Conservation (phyloP, 1,140 invertebrate species). For the Drosophila carrolli region DNA sequence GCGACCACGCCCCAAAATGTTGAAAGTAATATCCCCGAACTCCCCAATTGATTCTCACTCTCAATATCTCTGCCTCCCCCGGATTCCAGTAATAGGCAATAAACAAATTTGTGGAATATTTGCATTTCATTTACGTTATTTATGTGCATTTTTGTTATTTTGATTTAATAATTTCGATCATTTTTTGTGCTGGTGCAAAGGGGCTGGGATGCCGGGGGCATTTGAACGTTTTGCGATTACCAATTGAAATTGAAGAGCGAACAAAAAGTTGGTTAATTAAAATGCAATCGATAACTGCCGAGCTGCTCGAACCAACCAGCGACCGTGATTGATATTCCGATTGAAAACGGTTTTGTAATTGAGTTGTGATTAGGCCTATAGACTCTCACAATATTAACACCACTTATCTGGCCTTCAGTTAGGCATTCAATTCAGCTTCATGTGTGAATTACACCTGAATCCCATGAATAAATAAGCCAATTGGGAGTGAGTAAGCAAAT, state of each 20-base stretch:
- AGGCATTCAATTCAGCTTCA: slow-evolving; percentile 5
- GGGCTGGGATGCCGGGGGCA: slow-evolving; percentile 8
- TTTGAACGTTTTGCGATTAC: slow-evolving; percentile 33
- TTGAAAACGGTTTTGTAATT: slow-evolving; percentile 26
- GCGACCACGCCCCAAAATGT: slow-evolving; percentile 48
- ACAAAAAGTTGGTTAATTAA: slow-evolving; percentile 76
- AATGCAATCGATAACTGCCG: slow-evolving; percentile 67
- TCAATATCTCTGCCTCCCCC: slow-evolving; percentile 10
- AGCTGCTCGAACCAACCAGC: slow-evolving; percentile 39
- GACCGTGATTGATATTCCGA: slow-evolving; percentile 36
- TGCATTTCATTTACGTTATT: slow-evolving; percentile 72
- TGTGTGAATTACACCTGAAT: slow-evolving; percentile 12
- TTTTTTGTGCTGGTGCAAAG: slow-evolving; percentile 38
- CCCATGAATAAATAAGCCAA: slow-evolving; percentile 35
- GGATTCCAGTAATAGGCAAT: slow-evolving; percentile 65
- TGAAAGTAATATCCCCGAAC: slow-evolving; percentile 57
- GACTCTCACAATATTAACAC: slow-evolving; percentile 2
- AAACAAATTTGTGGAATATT: slow-evolving; percentile 67
- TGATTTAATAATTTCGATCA: slow-evolving; percentile 59
- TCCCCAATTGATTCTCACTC: slow-evolving; percentile 41
- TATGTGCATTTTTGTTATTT: slow-evolving; percentile 62
- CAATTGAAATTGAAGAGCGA: slow-evolving; percentile 50
- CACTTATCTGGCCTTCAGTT: slow-evolving; percentile 12
- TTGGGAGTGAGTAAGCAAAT: slow-evolving; percentile 33
- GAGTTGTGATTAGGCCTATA: slow-evolving; percentile 39